Conservation (phyloP, 2,113 vertebrate species). For the Macquaria australasica region DNA sequence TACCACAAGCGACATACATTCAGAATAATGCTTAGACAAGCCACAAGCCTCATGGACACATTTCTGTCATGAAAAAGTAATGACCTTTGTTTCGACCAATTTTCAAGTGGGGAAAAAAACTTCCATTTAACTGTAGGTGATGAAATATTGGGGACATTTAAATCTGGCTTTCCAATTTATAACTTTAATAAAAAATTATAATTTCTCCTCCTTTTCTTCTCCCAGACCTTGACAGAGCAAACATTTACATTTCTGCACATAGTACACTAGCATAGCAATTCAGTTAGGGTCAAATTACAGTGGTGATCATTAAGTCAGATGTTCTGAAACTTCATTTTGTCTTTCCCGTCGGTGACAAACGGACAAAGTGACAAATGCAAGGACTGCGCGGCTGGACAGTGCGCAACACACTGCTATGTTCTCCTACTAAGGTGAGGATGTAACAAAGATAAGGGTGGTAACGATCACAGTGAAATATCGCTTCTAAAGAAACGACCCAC, state of each 20-base stretch:
- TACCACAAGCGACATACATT: background rate
- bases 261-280: conserved; percentile 13
- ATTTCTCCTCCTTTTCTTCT: conserved; percentile 59
- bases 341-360: conserved; percentile 76
- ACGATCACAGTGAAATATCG: conserved; percentile 84
- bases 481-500: conserved; percentile 27
- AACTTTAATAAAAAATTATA: background rate
- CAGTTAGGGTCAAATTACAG: conserved; percentile 34
- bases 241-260: background rate
- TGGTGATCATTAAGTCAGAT: conserved; percentile 74
- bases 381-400: conserved; percentile 83
- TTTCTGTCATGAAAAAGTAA: background rate
- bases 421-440: conserved; percentile 83
- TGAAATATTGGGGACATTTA: background rate
- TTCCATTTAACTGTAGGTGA: too few relatives aligned
- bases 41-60: background rate
- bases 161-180: background rate
- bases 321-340: conserved; percentile 81
- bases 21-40: background rate
- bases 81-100: background rate
- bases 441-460: conserved; percentile 78
- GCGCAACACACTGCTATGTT: conserved; percentile 84
- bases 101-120: background rate
- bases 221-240: conserved; percentile 38
- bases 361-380: conserved; percentile 82